Base-by-base conservation (phyloP, 2,888 invertebrate genomes). In the Pimpla rufipes region DNA sequence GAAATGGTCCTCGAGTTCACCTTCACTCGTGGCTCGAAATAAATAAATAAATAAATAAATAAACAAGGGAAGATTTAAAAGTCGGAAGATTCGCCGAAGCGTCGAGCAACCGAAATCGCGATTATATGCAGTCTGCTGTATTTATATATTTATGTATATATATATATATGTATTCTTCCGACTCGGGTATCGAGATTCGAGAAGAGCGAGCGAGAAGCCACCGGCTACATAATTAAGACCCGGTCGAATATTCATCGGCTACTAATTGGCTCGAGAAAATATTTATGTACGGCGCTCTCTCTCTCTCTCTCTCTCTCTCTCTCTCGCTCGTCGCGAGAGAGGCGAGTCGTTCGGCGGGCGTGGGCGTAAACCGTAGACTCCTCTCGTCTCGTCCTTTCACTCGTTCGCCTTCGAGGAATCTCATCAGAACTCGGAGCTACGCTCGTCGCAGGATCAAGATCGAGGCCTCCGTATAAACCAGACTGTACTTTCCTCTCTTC, bases 221-320 rank as follows among this genome's bases (percentile, higher is more conserved):
- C 64, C 52, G 70, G 70, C 47, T 42, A 47, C 73, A 66, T 79
- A 79, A 83, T 83, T 79, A 67, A 83, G 50, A 62, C 76, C 23
- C 50, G 23, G 42, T 23, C 76, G 79, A 83, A 83, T 79, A 79
- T 83, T 79, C 76, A 83, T 79, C 52, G 42, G 40, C 23, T n/a
- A 50, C 76, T 68, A 73, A 79, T 79, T 79, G 83, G 76, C 79
- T 62, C 47, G 76, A 76, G 29, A 79, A 83, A 76, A 76, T 79
- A 73, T 83, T 71, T 55, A 79, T 71, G 50, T 71, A 75, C 55
- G 21, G n/a, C 62, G 81, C 21, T 62, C 50, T 18, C 62, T 50
- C 59, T 37, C 70, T 37, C 59, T 4, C 6, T n/a, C 11, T 5
- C 29, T 29, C 29, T 16, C 59, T 40, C n/a, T 68, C 68, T 13